These are phyloP conservation scores for Octomys mimax DNA, from an alignment of 2,797 vertebrate species.

Conservation along the genomic window DNA sequence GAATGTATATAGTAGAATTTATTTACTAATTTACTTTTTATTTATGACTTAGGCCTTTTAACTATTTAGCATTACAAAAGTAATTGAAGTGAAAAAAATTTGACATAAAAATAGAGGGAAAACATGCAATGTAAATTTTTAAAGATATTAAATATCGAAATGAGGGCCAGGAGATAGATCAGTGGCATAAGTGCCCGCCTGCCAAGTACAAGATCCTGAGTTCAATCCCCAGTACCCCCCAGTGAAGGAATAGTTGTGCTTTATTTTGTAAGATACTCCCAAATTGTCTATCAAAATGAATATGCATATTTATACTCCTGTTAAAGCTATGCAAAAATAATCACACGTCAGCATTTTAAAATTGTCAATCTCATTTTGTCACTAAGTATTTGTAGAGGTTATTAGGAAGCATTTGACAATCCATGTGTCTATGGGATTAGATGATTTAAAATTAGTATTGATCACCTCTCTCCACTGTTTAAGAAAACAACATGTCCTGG, in stretches of 20 bases:
- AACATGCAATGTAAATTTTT: neutral
- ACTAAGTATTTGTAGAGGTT: neutral
- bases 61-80: neutral
- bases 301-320: neutral
- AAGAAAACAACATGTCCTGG: neutral
- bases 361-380: neutral
- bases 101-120: neutral
- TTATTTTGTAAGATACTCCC: neutral
- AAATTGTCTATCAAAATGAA: neutral
- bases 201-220: too few relatives aligned
- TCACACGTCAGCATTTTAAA: neutral
- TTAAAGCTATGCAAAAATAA: neutral
- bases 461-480: neutral
- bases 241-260: neutral
- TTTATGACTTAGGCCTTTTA: neutral
- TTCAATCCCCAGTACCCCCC: too few relatives aligned
- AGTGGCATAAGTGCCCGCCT: too few relatives aligned
- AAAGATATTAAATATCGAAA: conserved; percentile 11
- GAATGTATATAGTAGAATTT: neutral
- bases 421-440: neutral
- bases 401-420: neutral
- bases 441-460: neutral
- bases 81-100: neutral
- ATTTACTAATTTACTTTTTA: neutral
- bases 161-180: neutral